Conservation (phyloP, 2,888 invertebrate species). For the Leptinotarsa tumamoca region DNA sequence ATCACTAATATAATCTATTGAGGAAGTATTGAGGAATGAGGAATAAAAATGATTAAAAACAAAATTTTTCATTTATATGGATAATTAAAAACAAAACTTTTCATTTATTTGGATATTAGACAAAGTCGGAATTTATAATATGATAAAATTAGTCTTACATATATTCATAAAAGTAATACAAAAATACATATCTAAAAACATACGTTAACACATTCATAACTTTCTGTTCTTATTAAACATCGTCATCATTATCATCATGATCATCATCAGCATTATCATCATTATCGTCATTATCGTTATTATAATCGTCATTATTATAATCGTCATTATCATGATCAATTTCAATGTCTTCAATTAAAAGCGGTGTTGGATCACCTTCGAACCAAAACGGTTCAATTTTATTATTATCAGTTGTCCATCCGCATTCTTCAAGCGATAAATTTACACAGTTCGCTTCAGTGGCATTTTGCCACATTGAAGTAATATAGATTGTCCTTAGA, state of each 20-base stretch:
- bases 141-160: too few relatives aligned
- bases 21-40: too few relatives aligned
- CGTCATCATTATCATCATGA: not conserved
- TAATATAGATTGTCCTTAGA: slow-evolving; percentile 17
- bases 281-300: not conserved
- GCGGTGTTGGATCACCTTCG: slow-evolving; percentile 20
- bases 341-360: slow-evolving; percentile 15
- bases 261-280: not conserved
- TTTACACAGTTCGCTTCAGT: slow-evolving; percentile 27
- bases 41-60: too few relatives aligned
- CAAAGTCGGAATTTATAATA: too few relatives aligned
- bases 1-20: not conserved
- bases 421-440: slow-evolving; percentile 20
- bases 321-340: not conserved
- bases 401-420: slow-evolving; percentile 16
- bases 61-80: too few relatives aligned
- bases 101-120: too few relatives aligned
- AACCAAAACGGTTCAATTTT: slow-evolving; percentile 20
- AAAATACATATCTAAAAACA: too few relatives aligned
- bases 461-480: slow-evolving; percentile 25
- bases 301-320: not conserved
- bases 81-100: too few relatives aligned
- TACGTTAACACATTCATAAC: too few relatives aligned
- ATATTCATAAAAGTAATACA: too few relatives aligned
- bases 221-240: not conserved